Evolutionary conservation across 2,888 invertebrate species (phyloP).

Genomic region (Ichneumoninae sp.): DNA sequence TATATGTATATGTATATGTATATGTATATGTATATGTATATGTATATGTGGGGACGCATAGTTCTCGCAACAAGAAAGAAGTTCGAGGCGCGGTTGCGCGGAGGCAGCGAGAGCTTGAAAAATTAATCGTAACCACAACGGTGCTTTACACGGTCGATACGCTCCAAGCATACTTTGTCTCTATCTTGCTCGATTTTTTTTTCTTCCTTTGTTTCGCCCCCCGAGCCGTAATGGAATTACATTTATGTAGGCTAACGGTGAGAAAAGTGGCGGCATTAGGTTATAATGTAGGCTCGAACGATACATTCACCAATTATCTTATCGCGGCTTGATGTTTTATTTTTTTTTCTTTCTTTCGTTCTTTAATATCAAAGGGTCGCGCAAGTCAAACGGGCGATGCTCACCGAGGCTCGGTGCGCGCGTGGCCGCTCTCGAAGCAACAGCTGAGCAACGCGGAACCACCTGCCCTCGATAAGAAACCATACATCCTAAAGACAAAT

Average conservation of each 20-base stretch:
- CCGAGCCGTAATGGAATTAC: neutral
- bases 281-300: neutral
- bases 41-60: neutral
- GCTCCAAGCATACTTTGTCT: slow-evolving; percentile 33
- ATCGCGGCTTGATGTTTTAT: neutral
- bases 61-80: slow-evolving; percentile 19
- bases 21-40: neutral
- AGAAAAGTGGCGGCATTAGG: slow-evolving; percentile 4
- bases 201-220: neutral
- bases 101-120: slow-evolving; percentile 56
- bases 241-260: slow-evolving; percentile 1
- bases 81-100: slow-evolving; percentile 22
- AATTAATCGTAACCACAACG: slow-evolving; percentile 54
- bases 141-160: slow-evolving; percentile 55
- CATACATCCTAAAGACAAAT: neutral
- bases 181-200: neutral
- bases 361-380: slow-evolving; percentile 11
- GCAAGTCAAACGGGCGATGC: neutral
- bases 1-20: neutral
- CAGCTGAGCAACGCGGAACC: slow-evolving; percentile 81
- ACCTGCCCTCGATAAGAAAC: slow-evolving; percentile 78
- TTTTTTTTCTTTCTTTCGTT: neutral
- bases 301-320: slow-evolving; percentile 10
- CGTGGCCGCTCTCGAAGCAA: slow-evolving; percentile 74
- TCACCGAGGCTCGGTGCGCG: neutral